A percentile compares a stretch with the other conserved stretches of the same genome.
These are phyloP conservation scores for Hemicrepidius hirtus DNA, from an alignment of 2,888 invertebrate species.

Conservation along the genomic window DNA sequence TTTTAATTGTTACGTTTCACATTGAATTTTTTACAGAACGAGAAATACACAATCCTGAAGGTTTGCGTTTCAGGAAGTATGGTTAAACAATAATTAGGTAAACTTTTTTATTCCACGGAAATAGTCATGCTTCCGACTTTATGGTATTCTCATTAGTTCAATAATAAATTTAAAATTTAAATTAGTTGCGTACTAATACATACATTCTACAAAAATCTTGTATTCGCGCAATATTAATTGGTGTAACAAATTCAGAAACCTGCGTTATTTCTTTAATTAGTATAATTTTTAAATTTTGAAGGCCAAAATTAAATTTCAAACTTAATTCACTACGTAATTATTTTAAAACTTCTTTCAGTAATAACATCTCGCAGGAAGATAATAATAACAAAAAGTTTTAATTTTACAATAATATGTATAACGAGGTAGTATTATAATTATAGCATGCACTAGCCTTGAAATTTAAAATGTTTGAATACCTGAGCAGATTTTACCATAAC, in stretches of 20 bases:
- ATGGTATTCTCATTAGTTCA: not conserved
- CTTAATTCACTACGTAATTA: not conserved
- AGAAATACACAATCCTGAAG: not conserved
- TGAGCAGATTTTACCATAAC: conserved; percentile 27
- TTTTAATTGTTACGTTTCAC: too few relatives aligned
- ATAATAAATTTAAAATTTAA: conserved; percentile 17
- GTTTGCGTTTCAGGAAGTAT: conserved; percentile 4
- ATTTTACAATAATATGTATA: conserved; percentile 1
- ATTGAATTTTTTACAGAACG: too few relatives aligned
- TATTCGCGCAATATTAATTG: not conserved
- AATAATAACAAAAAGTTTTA: conserved; percentile 3
- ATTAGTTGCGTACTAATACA: conserved; percentile 1
- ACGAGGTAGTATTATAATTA: conserved; percentile 3
- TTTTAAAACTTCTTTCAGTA: not conserved
- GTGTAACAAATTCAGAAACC: not conserved
- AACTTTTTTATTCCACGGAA: conserved; percentile 14
- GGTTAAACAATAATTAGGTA: not conserved
- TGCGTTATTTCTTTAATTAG: too few relatives aligned
- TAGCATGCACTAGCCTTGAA: conserved; percentile 6
- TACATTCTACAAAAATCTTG: not conserved
- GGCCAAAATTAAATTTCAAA: too few relatives aligned
- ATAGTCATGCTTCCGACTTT: conserved; percentile 12
- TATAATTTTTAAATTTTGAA: too few relatives aligned
- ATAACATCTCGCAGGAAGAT: not conserved
- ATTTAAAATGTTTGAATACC: conserved; percentile 13